Evolutionary conservation across 2,113 vertebrate species (phyloP).

Genomic region (Hemibagrus wyckioides): DNA sequence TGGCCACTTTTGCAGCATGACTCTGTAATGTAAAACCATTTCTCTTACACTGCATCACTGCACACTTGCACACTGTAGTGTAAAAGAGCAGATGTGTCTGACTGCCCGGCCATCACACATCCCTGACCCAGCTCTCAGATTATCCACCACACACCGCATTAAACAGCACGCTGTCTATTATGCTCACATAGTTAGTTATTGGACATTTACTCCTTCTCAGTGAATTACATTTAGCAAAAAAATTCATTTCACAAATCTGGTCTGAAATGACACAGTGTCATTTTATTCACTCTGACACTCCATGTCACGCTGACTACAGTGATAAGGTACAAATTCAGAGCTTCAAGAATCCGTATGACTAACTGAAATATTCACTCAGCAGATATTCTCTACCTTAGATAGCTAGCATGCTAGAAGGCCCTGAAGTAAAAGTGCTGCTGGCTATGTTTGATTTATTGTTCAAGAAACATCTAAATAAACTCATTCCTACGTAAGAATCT

Average conservation of each 20-base stretch:
- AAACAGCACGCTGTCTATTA: neutral
- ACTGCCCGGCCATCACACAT: neutral
- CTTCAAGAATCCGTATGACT: neutral
- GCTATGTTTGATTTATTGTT: neutral
- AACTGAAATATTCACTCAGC: neutral
- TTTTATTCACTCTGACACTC: neutral
- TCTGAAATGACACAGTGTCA: neutral
- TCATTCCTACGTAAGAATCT: no score
- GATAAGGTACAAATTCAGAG: neutral
- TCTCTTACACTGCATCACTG: neutral
- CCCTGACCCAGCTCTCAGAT: neutral
- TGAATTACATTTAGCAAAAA: neutral
- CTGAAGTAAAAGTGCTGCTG: neutral
- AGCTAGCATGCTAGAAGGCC: neutral
- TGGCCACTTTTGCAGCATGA: neutral
- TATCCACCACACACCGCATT: neutral
- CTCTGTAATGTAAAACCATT: no score
- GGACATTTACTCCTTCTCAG: no score
- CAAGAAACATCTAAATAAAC: neutral
- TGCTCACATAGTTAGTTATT: neutral
- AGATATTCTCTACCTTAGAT: neutral
- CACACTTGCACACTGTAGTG: neutral
- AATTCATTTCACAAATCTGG: neutral
- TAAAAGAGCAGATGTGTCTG: slow-evolving; percentile 32
- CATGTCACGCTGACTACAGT: neutral